Conservation (phyloP, 2,113 vertebrate species). For the Picathartes gymnocephalus region DNA sequence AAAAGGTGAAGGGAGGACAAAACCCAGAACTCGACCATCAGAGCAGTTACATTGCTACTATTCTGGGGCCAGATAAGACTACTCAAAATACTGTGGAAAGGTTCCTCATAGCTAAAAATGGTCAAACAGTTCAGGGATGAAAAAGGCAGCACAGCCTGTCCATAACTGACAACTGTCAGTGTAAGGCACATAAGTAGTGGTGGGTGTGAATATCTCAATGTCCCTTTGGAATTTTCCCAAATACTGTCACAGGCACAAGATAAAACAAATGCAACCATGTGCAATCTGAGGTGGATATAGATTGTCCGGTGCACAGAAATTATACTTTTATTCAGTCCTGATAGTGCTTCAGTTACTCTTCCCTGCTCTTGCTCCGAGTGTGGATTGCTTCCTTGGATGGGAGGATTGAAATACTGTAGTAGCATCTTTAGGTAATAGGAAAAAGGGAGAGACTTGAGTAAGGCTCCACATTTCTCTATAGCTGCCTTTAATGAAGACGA, state of each 20-base stretch:
- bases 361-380: not conserved
- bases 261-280: not conserved
- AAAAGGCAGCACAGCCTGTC: not conserved
- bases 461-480: not conserved
- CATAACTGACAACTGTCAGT: not conserved
- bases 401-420: not conserved
- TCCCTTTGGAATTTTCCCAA: not conserved
- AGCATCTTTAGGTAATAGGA: not conserved
- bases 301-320: not conserved
- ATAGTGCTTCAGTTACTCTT: not conserved
- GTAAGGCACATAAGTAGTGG: accelerated
- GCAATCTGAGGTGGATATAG: not conserved
- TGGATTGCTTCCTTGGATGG: not conserved
- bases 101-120: not conserved
- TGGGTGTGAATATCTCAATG: not conserved
- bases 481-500: not conserved
- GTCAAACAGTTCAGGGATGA: not conserved
- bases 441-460: not conserved
- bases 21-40: not conserved
- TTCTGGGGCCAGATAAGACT: not conserved
- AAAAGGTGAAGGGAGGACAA: not conserved
- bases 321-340: not conserved
- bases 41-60: not conserved
- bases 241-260: not conserved
- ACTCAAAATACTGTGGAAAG: not conserved